These are phyloP conservation scores for Toxotes jaculatrix DNA, from an alignment of 2,113 vertebrate genomes.

Conservation along the genomic window DNA sequence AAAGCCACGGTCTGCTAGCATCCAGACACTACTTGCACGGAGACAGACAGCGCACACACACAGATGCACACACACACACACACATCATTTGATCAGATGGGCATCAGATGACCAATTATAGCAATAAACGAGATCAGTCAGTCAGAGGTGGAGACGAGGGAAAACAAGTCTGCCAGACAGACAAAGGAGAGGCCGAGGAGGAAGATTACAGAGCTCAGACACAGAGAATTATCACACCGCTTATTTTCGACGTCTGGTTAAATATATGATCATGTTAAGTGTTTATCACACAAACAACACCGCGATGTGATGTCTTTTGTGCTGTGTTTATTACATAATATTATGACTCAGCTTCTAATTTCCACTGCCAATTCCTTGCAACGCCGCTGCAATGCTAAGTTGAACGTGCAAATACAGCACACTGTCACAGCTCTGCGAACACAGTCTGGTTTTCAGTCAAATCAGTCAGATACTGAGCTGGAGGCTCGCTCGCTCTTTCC, in stretches of 20 bases:
- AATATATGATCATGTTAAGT: background rate
- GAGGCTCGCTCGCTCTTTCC: background rate
- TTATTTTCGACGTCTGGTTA: background rate
- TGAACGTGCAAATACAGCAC: background rate
- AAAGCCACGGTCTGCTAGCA: slow-evolving; percentile 97
- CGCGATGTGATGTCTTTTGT: background rate
- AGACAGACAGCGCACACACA: slow-evolving; percentile 14
- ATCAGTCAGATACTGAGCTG: background rate
- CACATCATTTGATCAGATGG: slow-evolving; percentile 27
- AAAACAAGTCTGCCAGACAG: background rate
- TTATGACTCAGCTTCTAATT: slow-evolving; percentile 1
- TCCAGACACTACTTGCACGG: slow-evolving; percentile 90
- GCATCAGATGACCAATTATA: slow-evolving; percentile 40
- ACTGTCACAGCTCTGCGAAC: background rate
- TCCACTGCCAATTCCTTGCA: background rate
- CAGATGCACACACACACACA: background rate
- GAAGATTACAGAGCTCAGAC: background rate
- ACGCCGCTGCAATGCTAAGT: background rate
- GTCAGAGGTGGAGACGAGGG: slow-evolving; percentile 1
- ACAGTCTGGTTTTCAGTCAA: background rate
- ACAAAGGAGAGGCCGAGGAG: slow-evolving; percentile 2
- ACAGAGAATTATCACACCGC: background rate
- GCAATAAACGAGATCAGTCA: slow-evolving; percentile 25
- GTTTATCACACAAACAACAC: background rate
- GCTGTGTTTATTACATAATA: background rate